A percentile compares a stretch with the other conserved stretches of the same genome.
Conservation (phyloP, 2,888 invertebrate species). For the Heliconius sara region DNA sequence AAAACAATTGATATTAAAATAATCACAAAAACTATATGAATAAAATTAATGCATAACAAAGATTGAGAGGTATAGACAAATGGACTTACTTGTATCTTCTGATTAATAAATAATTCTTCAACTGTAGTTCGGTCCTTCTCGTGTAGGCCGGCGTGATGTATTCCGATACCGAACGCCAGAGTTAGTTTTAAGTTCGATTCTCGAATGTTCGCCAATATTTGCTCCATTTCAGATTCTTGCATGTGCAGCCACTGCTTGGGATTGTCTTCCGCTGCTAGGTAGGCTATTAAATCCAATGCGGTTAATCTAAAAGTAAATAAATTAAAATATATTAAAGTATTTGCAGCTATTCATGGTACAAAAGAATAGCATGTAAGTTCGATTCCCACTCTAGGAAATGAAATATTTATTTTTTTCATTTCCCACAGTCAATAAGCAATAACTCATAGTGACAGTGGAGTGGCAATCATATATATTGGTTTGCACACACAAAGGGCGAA, state of each 20-base stretch:
- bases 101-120: constrained; percentile 96
- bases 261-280: constrained; percentile 94
- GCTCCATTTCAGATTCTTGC: constrained; percentile 93
- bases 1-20: no score
- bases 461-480: no score
- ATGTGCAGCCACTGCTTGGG: constrained; percentile 98
- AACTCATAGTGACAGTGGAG: no score
- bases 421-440: no score
- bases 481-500: no score
- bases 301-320: constrained; percentile 87
- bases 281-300: constrained; percentile 96
- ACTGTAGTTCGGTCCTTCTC: constrained; percentile 95
- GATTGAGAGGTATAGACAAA: neutral
- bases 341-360: no score
- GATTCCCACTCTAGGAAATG: no score
- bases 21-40: neutral
- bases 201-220: constrained; percentile 87
- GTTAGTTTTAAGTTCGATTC: constrained; percentile 97
- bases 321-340: neutral
- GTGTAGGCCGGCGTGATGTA: constrained; percentile 99
- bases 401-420: no score
- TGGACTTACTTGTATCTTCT: constrained; percentile 93
- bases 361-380: no score
- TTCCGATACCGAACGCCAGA: constrained; percentile 97
- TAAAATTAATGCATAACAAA: neutral